Conservation (phyloP, 2,797 vertebrate genomes). For the Liasis olivaceus region DNA sequence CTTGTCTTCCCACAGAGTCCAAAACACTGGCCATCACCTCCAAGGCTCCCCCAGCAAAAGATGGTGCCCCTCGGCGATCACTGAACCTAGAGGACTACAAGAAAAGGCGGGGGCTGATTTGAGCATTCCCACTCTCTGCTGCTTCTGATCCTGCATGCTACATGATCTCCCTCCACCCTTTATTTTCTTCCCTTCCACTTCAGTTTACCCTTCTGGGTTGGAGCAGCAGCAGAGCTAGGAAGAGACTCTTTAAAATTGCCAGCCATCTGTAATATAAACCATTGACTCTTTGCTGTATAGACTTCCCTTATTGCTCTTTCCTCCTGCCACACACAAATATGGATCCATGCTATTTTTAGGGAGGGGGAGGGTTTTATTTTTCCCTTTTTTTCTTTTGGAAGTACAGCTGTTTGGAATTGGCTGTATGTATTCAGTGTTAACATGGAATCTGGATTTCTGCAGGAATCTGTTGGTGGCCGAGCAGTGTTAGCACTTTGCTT, state of each 20-base stretch:
- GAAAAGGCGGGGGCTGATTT: conserved; percentile 98
- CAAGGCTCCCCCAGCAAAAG: conserved; percentile 94
- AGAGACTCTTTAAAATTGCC: conserved; percentile 78
- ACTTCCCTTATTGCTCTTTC: conserved; percentile 72
- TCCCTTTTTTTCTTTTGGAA: conserved; percentile 51
- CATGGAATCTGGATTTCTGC: conserved; percentile 71
- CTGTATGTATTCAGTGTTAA: conserved; percentile 80
- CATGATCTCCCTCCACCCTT: conserved; percentile 59
- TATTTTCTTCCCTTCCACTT: conserved; percentile 69
- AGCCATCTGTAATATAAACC: conserved; percentile 81
- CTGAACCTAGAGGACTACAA: conserved; percentile 99
- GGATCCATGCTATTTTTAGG: conserved; percentile 73
- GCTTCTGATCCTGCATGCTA: conserved; percentile 84
- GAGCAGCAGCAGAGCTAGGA: conserved; percentile 78
- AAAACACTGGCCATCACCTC: conserved; percentile 96
- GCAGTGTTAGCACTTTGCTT: conserved; percentile 63
- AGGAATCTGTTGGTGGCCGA: conserved; percentile 65
- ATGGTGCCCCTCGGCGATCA: conserved; percentile 94
- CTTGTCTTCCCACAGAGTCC: conserved; percentile 81
- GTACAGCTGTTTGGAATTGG: conserved; percentile 73
- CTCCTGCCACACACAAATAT: conserved; percentile 69
- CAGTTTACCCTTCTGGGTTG: conserved; percentile 75
- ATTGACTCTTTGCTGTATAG: conserved; percentile 78
- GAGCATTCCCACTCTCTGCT: conserved; percentile 73
- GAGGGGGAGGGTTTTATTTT: conserved; percentile 69